Evolutionary conservation across 2,888 invertebrate genomes (phyloP).

Genomic region (Helleia helle): DNA sequence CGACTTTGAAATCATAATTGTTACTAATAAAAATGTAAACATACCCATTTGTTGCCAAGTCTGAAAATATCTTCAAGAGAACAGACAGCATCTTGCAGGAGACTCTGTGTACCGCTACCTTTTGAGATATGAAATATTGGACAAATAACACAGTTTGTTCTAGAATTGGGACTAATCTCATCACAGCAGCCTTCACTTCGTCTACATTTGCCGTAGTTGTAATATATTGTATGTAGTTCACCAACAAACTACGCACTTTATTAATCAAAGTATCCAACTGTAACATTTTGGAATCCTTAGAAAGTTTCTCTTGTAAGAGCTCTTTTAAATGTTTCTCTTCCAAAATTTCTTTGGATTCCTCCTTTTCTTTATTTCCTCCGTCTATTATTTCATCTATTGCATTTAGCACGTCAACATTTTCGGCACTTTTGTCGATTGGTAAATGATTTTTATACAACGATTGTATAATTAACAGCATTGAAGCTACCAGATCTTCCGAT

Average conservation of each 20-base stretch:
- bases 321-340: constrained; percentile 79
- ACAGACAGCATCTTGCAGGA: constrained; percentile 89
- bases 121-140: constrained; percentile 86
- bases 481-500: constrained; percentile 53
- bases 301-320: constrained; percentile 76
- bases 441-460: constrained; percentile 60
- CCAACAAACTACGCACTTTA: constrained; percentile 50
- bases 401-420: constrained; percentile 41
- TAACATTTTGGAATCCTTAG: constrained; percentile 74
- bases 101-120: constrained; percentile 84
- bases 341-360: constrained; percentile 64
- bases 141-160: constrained; percentile 83
- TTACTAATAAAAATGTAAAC: constrained; percentile 29
- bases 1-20: no score
- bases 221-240: constrained; percentile 52
- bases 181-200: constrained; percentile 44
- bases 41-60: constrained; percentile 82
- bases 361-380: constrained; percentile 36
- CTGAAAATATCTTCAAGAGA: constrained; percentile 87
- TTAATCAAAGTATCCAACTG: constrained; percentile 62
- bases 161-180: constrained; percentile 78
- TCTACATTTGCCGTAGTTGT: constrained; percentile 32
- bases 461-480: constrained; percentile 42
- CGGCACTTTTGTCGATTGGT: constrained; percentile 29
- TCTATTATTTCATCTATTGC: constrained; percentile 53